Evolutionary conservation across 2,797 vertebrate genomes (phyloP).

Genomic region (Masticophis lateralis): DNA sequence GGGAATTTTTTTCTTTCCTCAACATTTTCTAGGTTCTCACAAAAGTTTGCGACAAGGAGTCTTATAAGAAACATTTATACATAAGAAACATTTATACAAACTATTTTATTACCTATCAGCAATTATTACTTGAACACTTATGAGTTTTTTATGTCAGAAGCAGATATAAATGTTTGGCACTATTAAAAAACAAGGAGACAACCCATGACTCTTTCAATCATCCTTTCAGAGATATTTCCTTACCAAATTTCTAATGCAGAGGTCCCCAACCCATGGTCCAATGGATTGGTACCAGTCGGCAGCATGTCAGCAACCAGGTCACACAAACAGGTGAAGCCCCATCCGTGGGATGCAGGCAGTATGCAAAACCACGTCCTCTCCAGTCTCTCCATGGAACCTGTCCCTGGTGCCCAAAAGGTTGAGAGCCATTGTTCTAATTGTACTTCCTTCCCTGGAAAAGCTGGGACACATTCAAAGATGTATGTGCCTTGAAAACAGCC

Average conservation of each 20-base stretch:
- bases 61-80: not conserved
- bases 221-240: too few relatives aligned
- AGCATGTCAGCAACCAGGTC: too few relatives aligned
- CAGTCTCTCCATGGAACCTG: too few relatives aligned
- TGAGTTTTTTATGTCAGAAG: not conserved
- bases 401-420: too few relatives aligned
- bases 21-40: not conserved
- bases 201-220: too few relatives aligned
- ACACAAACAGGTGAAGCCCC: too few relatives aligned
- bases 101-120: not conserved
- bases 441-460: not conserved
- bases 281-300: accelerated
- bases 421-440: not conserved
- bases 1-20: not conserved
- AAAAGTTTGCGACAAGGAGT: not conserved
- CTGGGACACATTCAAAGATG: not conserved
- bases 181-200: not conserved
- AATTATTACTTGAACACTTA: not conserved
- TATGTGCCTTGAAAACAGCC: not conserved
- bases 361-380: not conserved
- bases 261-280: too few relatives aligned
- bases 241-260: too few relatives aligned
- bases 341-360: not conserved
- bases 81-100: not conserved
- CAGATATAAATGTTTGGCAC: not conserved